A percentile compares a stretch with the other conserved stretches of the same genome.
phyloP scores from a whole-genome alignment of 2,113 vertebrate genomes.

The Sturnus vulgaris region DNA sequence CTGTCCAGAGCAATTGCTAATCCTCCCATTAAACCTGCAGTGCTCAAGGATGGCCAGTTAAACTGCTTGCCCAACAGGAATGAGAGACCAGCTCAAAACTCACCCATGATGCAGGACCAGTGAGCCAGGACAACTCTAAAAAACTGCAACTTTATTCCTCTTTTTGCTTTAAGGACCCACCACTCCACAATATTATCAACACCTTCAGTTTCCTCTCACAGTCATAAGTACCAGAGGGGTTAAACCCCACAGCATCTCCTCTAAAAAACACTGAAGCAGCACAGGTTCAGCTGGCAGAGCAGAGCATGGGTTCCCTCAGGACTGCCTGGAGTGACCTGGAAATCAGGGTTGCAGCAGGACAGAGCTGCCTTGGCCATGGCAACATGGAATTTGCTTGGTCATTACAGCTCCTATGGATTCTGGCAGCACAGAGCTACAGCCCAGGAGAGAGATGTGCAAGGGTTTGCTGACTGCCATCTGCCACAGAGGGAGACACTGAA shows the following conservation, averaged over 20 bases:
- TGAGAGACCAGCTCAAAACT: not conserved
- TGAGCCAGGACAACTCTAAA: not conserved
- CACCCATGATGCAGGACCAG: not conserved
- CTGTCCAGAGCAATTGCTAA: conserved; percentile 67
- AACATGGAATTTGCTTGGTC: not conserved
- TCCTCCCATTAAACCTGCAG: conserved; percentile 49
- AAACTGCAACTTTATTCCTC: not conserved
- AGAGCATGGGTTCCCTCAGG: accelerated
- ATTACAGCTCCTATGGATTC: not conserved
- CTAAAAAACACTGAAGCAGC: not conserved
- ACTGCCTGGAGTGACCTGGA: not conserved
- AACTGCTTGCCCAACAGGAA: conserved; percentile 18
- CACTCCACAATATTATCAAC: not conserved
- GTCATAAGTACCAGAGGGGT: not conserved
- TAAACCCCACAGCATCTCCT: not conserved
- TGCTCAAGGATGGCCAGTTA: conserved; percentile 7
- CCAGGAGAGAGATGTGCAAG: not conserved
- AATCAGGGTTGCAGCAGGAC: not conserved
- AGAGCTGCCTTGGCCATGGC: accelerated
- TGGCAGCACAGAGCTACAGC: not conserved
- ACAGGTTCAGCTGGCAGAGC: not conserved
- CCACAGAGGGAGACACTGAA: not conserved
- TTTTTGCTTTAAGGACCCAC: not conserved
- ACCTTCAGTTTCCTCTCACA: not conserved
- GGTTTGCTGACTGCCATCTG: not conserved